A percentile compares a stretch with the other conserved stretches of the same genome.
Conservation (phyloP, 1,140 invertebrate species). For the Matsumurasca onukii region DNA sequence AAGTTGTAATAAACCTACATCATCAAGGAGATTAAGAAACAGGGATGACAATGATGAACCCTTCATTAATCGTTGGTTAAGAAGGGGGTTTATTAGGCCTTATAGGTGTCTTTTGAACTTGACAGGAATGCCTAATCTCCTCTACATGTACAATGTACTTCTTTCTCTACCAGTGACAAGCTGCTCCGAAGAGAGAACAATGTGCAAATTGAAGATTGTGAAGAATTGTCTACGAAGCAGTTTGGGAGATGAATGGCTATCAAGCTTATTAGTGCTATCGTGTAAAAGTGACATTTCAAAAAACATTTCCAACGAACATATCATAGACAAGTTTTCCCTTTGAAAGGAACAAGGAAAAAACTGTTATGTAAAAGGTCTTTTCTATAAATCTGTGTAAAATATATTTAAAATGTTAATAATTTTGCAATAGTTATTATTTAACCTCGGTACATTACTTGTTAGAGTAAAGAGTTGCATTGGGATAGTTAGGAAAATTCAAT, state of each 20-base stretch:
- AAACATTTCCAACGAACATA: not conserved
- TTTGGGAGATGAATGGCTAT: conserved; percentile 30
- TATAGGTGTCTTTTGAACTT: conserved; percentile 18
- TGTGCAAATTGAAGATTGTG: conserved; percentile 26
- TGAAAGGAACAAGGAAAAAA: too few relatives aligned
- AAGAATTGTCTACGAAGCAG: conserved; percentile 20
- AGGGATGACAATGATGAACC: not conserved
- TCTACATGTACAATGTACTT: conserved; percentile 10
- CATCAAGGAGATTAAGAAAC: too few relatives aligned
- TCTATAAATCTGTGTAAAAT: too few relatives aligned
- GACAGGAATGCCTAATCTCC: conserved; percentile 14
- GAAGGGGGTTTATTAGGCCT: conserved; percentile 20
- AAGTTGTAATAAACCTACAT: too few relatives aligned
- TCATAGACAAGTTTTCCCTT: not conserved
- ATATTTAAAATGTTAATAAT: too few relatives aligned
- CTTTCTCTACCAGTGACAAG: conserved; percentile 29
- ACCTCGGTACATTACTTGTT: too few relatives aligned
- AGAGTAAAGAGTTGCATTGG: too few relatives aligned
- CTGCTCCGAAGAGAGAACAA: conserved; percentile 26
- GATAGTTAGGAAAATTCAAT: too few relatives aligned
- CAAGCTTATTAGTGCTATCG: conserved; percentile 20
- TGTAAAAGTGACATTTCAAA: conserved; percentile 28
- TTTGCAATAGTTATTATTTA: too few relatives aligned
- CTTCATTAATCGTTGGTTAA: conserved; percentile 8
- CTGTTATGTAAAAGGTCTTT: too few relatives aligned